Evolutionary conservation across 1,140 invertebrate species (phyloP), one percentile per base, ranked within the genome.

Genomic region (Orius insidiosus): DNA sequence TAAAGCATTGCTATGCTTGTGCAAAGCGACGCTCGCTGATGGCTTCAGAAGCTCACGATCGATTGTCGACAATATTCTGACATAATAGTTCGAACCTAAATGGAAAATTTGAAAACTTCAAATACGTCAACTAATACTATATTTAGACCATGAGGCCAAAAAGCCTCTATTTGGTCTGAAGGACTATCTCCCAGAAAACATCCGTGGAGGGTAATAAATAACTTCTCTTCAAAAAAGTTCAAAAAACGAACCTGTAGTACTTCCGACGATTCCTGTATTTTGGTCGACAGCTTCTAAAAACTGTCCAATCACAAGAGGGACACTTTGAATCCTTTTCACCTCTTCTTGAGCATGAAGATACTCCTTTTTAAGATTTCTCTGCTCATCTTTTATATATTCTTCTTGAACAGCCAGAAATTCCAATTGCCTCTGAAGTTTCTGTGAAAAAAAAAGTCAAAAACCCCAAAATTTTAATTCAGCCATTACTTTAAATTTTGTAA

Each of bases 361-460:
- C 64, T 97, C 93, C 56, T 97, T 97, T 58, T 97, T 96, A 31
- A 98, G 66, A 65, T 97, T 97, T 39, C 90, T 78, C 60, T 94
- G 92, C 62, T 98, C 93, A 76, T 96, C 88, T 67, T 98, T 98
- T 39, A 97, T 94, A 58, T 97, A 97, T 57, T 95, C 90, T 68
- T 97, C 93, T 71, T 96, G 93, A 10, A 97, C 93, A 63, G 93
- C 81, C 2, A 97, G 67, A 65, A 96, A 96, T 63, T 96, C 89
- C 11, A 97, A 62, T 63, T 94, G 89, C 52, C 85, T 73, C 67
- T 95, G 85, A 2, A 97, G 66, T 78, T 95, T 95, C 85, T 93
- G 18, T n/a, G n/a, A n/a, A n/a, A n/a, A n/a, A n/a, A n/a, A n/a
- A n/a, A n/a, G n/a, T n/a, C n/a, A n/a, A n/a, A n/a, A n/a, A n/a